Evolutionary conservation across 2,888 invertebrate genomes (phyloP).

Genomic region (Epinotia demarniana): DNA sequence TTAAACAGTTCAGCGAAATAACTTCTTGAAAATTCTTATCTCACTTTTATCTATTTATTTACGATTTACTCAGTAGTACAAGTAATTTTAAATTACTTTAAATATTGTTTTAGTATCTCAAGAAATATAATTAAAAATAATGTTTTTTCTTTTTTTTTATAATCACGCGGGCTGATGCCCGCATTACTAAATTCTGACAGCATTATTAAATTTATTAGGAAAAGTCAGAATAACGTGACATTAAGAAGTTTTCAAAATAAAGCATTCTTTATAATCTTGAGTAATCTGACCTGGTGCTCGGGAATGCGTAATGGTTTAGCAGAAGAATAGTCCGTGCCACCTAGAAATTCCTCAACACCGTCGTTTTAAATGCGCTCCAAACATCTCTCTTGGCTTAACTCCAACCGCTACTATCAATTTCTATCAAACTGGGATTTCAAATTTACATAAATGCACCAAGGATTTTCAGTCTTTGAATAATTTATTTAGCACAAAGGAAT

Average conservation of each 20-base stretch:
- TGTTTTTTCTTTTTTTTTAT: no score
- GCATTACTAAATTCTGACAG: no score
- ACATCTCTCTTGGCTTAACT: slow-evolving; percentile 67
- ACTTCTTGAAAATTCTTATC: no score
- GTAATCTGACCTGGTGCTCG: slow-evolving; percentile 24
- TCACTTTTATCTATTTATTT: no score
- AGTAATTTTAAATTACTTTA: no score
- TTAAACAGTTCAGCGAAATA: no score
- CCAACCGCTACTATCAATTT: slow-evolving; percentile 74
- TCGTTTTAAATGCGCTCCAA: slow-evolving; percentile 76
- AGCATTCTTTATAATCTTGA: background rate
- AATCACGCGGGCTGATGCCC: no score
- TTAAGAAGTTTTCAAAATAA: background rate
- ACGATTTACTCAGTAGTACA: no score
- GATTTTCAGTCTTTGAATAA: slow-evolving; percentile 52
- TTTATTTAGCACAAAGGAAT: slow-evolving; percentile 48
- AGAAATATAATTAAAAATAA: background rate
- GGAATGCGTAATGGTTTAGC: slow-evolving; percentile 26
- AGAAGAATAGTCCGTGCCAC: slow-evolving; percentile 45
- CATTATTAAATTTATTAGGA: background rate
- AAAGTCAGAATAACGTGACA: background rate
- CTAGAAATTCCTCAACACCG: slow-evolving; percentile 64
- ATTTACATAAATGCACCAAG: slow-evolving; percentile 58
- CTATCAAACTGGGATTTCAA: slow-evolving; percentile 69
- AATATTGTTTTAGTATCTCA: no score